Conservation (phyloP, 2,113 vertebrate genomes). For the Callaeas wilsoni region DNA sequence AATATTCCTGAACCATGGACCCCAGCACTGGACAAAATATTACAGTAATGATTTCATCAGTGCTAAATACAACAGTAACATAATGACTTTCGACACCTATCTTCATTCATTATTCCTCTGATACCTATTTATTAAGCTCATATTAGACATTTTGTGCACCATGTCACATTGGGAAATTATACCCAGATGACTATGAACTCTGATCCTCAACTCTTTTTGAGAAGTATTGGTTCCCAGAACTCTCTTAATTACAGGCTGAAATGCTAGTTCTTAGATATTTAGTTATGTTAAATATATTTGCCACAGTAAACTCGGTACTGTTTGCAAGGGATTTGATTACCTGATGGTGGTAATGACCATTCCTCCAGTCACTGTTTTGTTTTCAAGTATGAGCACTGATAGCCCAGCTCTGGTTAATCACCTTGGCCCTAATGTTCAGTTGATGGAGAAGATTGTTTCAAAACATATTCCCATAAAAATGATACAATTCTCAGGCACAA, state of each 20-base stretch:
- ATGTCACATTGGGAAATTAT: slow-evolving; percentile 40
- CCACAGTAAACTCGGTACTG: rapidly evolving
- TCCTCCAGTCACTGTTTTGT: not conserved
- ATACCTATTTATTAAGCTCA: slow-evolving; percentile 57
- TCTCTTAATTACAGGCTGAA: not conserved
- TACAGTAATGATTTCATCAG: slow-evolving; percentile 63
- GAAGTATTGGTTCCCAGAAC: not conserved
- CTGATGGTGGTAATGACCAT: not conserved
- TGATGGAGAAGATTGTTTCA: not conserved
- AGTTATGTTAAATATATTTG: not conserved
- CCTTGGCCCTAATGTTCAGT: not conserved
- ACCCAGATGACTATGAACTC: not conserved
- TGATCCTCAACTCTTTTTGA: not conserved
- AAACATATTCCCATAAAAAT: not conserved
- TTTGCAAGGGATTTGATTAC: not conserved
- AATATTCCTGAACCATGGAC: slow-evolving; percentile 44
- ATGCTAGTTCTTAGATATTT: not conserved
- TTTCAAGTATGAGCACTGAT: not conserved
- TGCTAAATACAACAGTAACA: slow-evolving; percentile 59
- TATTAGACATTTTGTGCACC: slow-evolving; percentile 18
- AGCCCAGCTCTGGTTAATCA: not conserved
- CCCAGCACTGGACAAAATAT: slow-evolving; percentile 33
- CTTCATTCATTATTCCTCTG: slow-evolving; percentile 63
- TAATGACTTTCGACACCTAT: slow-evolving; percentile 53
- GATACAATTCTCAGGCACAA: not conserved